Conservation (phyloP, 2,113 vertebrate genomes). For the Cyprinus carpio region DNA sequence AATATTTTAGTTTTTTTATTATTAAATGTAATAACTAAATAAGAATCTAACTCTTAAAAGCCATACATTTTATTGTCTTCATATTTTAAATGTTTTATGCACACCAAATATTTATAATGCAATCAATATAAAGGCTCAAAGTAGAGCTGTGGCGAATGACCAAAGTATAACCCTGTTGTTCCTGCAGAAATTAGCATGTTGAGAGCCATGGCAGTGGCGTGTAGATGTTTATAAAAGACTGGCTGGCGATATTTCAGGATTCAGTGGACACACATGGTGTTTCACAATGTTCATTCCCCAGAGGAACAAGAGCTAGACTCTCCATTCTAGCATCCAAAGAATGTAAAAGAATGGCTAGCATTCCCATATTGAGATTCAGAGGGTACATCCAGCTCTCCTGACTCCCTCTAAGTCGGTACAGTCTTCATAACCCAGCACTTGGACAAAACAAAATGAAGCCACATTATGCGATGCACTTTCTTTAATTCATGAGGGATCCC, state of each 20-base stretch:
- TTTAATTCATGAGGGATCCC: constrained; percentile 58
- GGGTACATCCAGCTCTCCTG: constrained; percentile 7
- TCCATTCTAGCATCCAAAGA: constrained; percentile 36
- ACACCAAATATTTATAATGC: not conserved
- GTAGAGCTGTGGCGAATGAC: not conserved
- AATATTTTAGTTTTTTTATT: too few relatives aligned
- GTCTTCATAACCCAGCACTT: constrained; percentile 44
- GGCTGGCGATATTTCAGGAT: constrained; percentile 19
- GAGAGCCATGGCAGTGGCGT: not conserved
- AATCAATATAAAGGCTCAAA: not conserved
- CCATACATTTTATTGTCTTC: not conserved
- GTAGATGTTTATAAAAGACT: constrained; percentile 3
- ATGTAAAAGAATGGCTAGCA: constrained; percentile 29
- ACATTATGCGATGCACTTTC: constrained; percentile 48
- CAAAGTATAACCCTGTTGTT: not conserved
- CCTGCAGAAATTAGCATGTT: not conserved
- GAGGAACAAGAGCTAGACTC: constrained; percentile 28
- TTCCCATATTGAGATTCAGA: constrained; percentile 49
- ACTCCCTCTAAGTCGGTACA: constrained; percentile 2
- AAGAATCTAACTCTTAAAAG: not conserved
- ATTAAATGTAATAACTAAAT: too few relatives aligned
- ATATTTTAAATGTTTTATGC: not conserved
- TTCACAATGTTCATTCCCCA: constrained; percentile 41
- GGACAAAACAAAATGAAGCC: constrained; percentile 48
- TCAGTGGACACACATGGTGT: constrained; percentile 4